These are phyloP conservation scores for Onychostruthus taczanowskii DNA, from an alignment of 2,113 vertebrate genomes.

Conservation along the genomic window DNA sequence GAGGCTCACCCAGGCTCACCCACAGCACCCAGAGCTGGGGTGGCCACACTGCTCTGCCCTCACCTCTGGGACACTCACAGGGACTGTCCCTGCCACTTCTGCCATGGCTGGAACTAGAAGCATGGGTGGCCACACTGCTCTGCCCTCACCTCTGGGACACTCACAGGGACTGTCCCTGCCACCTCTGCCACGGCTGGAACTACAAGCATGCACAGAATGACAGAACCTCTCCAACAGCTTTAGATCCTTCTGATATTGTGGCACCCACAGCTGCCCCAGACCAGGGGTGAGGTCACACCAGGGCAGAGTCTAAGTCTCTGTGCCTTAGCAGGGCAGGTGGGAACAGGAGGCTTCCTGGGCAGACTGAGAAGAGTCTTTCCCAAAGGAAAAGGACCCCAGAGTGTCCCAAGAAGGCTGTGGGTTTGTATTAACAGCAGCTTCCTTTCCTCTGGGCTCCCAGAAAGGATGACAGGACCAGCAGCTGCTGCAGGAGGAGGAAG, in stretches of 20 bases:
- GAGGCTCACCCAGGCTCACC: background rate
- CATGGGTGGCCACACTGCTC: background rate
- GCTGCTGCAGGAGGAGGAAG: background rate
- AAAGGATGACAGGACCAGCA: accelerated
- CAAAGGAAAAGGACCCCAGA: background rate
- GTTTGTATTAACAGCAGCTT: background rate
- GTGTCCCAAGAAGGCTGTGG: background rate
- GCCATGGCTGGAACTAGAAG: background rate
- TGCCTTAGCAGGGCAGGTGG: background rate
- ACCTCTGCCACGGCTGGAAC: background rate
- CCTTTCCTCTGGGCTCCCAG: background rate
- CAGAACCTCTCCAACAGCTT: background rate
- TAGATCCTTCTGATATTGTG: background rate
- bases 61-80: background rate
- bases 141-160: background rate
- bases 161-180: background rate
- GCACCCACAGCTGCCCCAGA: background rate
- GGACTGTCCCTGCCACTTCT: background rate
- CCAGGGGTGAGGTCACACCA: accelerated
- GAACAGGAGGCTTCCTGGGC: background rate
- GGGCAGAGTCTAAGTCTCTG: background rate
- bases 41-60: background rate
- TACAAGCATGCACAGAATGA: background rate
- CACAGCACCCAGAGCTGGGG: background rate
- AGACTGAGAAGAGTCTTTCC: background rate